phyloP scores from a whole-genome alignment of 2,888 invertebrate genomes.

The Conchocele bisecta region DNA sequence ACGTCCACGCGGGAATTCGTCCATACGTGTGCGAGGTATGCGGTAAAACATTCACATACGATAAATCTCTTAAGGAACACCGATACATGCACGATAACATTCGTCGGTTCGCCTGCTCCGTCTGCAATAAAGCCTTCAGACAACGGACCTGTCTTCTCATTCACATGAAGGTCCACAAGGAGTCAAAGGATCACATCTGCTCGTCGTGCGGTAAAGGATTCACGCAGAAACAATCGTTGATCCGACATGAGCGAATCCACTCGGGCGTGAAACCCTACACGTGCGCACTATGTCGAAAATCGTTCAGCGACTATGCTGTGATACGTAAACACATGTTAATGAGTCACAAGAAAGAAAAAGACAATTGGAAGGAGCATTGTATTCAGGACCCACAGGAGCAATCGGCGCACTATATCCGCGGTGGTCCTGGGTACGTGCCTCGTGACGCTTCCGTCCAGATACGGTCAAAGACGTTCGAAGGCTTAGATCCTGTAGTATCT shows the following conservation, averaged over 20 bases:
- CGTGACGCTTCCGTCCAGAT: slow-evolving; percentile 6
- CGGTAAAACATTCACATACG: slow-evolving; percentile 72
- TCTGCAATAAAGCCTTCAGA: slow-evolving; percentile 80
- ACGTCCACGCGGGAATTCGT: slow-evolving; percentile 74
- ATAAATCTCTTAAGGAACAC: slow-evolving; percentile 77
- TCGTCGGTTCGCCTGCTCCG: slow-evolving; percentile 79
- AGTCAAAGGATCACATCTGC: slow-evolving; percentile 81
- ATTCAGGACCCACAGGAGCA: slow-evolving; percentile 7
- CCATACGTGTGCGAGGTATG: slow-evolving; percentile 77
- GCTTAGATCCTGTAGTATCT: not conserved
- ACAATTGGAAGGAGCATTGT: slow-evolving; percentile 67
- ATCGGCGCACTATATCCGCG: slow-evolving; percentile 33
- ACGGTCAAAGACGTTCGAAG: not conserved
- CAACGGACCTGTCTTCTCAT: slow-evolving; percentile 82
- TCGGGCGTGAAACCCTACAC: slow-evolving; percentile 82
- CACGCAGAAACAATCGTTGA: slow-evolving; percentile 82
- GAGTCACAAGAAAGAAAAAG: slow-evolving; percentile 70
- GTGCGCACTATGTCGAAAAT: slow-evolving; percentile 81
- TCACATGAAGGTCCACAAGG: slow-evolving; percentile 82
- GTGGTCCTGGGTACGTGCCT: slow-evolving; percentile 36
- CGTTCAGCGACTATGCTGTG: slow-evolving; percentile 77
- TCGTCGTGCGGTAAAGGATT: slow-evolving; percentile 82
- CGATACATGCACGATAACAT: slow-evolving; percentile 79
- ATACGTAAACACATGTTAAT: slow-evolving; percentile 75
- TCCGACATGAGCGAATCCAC: slow-evolving; percentile 83